phyloP scores from a whole-genome alignment of 2,888 invertebrate genomes.

The Drosophila sordidula region DNA sequence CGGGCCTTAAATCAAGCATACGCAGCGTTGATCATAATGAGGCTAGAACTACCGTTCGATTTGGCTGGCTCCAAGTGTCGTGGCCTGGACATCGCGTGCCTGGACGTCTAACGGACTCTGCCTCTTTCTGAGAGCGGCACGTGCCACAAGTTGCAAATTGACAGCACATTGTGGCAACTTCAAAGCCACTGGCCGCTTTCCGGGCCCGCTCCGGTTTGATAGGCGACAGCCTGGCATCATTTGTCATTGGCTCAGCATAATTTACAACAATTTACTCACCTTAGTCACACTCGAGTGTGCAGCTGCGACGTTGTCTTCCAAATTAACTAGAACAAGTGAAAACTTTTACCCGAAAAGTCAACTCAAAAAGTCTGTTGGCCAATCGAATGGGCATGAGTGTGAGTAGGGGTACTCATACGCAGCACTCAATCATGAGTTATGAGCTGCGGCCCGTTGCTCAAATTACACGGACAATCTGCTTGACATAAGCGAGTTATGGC shows the following conservation, averaged over 20 bases:
- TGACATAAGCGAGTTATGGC: conserved; percentile 75
- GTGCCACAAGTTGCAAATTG: conserved; percentile 31
- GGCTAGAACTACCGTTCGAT: conserved; percentile 32
- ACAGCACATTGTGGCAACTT: conserved; percentile 7
- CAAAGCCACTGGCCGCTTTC: conserved; percentile 19
- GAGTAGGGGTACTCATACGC: conserved; percentile 9
- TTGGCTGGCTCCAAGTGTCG: conserved; percentile 7
- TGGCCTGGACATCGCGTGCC: conserved; percentile 45
- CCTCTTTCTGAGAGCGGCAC: conserved; percentile 13
- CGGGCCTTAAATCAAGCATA: conserved; percentile 37
- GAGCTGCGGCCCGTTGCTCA: conserved; percentile 42
- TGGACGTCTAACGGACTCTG: conserved; percentile 37
- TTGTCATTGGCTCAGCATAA: conserved; percentile 75
- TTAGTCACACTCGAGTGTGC: conserved; percentile 59
- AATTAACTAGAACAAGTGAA: conserved; percentile 71
- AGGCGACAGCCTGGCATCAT: conserved; percentile 55
- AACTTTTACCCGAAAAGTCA: conserved; percentile 36
- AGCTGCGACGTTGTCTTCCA: neutral
- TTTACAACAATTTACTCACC: conserved; percentile 69
- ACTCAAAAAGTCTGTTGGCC: conserved; percentile 15
- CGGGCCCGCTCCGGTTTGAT: conserved; percentile 68
- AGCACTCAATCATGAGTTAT: conserved; percentile 23
- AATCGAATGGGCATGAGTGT: conserved; percentile 3
- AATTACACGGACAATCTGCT: conserved; percentile 74
- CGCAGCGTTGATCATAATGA: conserved; percentile 24